Evolutionary conservation across 2,113 vertebrate genomes (phyloP), one percentile per base, ranked within the genome.

Genomic region (Alaudala cheleensis): DNA sequence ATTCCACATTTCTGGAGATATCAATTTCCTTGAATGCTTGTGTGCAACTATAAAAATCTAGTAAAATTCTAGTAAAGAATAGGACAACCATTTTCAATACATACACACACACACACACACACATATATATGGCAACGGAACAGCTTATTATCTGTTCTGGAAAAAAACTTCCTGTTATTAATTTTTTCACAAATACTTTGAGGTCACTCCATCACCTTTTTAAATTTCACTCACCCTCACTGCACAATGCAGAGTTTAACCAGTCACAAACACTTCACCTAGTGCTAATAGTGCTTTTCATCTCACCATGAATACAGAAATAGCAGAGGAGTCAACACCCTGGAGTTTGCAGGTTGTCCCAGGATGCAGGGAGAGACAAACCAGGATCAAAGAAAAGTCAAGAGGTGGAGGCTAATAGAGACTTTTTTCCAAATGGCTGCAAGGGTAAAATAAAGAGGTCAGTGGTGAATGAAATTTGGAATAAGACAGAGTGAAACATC

Each of bases 141-240:
- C 9, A 40, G 70, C 81, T 70, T 23, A 18, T 72, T 67, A 20
- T 23, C 31, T 40, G 10, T 49, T 81, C 60, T 89, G 64, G 10
- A 84, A 66, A 86, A 50, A 53, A 26, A 4, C 1, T 66, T 71
- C 14, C 23, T 60, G 22, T 84, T 73, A 49, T 4, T 53, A 53
- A 31, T 81, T 78, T 81, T 83, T 33, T 70, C 47, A 44, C n/a
- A n/a, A 58, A 49, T 45, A 34, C 18, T 25, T 71, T 4, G 17
- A 45, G 12, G 53, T 90, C n/a, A 33, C 6, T 76, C 10, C 25
- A 37, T 76, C 0, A 0, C 44, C 34, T 58, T 47, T 21, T 47
- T 76, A 20, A 49, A n/a, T 50, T 57, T 74, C 34, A 49, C 42
- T 79, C 25, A 47, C 20, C 13, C 26, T 64, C 45, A 17, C 40